Evolutionary conservation across 2,797 vertebrate genomes (phyloP), one percentile per base, ranked within the genome.

Genomic region (Sebastes minor): DNA sequence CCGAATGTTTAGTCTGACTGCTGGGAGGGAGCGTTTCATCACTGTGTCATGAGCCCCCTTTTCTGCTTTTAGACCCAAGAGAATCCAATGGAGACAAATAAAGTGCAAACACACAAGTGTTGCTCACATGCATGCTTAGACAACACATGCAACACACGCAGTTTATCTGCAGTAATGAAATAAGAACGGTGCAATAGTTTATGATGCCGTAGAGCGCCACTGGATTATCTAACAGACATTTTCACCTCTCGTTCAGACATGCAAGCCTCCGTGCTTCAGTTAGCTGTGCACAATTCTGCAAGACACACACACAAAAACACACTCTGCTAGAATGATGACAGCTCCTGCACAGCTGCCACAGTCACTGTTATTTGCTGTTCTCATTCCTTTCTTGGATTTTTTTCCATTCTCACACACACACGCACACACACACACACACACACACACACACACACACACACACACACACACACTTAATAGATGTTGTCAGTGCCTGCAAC

Each of bases 1-100:
- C 65, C 28, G 10, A 55, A 32, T 90, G 85, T 91, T 91, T 88
- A 85, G 86, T 89, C 89, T 88, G 70, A 78, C 71, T 81, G 71
- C 75, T 67, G 56, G 52, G 74, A 79, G 49, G 60, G 33, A 85
- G 78, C 67, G 16, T 90, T 90, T 91, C 85, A 75, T 83, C 86
- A 79, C 76, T 14, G 62, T 74, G 76, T 75, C 81, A 72, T 22
- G 27, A 70, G 27, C 38, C 27, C 3, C 30, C 35, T 5, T 38
- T 23, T 52, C 49, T 62, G 67, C 63, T 63, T 67, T 66, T 11
- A 28, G 13, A 75, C 35, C 68, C 52, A 4, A 12, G 22, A 42
- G 62, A 56, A 59, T 52, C 57, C 33, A 25, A 22, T 18, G 13
- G 59, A 70, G 59, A 86, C 73, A 59, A 63, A 72, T 64, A 56